phyloP scores from a whole-genome alignment of 2,113 vertebrate species.

The Rattus rattus region DNA sequence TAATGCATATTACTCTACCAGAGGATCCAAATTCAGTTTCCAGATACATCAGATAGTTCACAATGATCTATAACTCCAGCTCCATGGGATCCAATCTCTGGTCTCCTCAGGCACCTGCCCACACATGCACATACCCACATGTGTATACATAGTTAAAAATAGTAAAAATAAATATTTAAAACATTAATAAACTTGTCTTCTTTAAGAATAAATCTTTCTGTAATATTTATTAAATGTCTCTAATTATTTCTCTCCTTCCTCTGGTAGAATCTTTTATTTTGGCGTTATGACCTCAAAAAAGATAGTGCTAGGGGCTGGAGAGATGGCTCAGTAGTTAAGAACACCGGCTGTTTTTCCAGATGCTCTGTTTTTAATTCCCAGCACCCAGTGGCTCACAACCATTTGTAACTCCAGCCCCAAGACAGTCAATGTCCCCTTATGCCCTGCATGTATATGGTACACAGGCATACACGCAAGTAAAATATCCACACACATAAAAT shows the following conservation, averaged over 20 bases:
- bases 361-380: background rate
- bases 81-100: background rate
- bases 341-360: background rate
- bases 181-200: background rate
- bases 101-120: background rate
- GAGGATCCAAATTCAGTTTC: background rate
- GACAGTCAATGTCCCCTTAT: background rate
- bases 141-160: background rate
- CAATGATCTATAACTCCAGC: background rate
- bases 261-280: conserved; percentile 59
- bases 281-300: conserved; percentile 39
- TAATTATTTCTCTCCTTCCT: conserved; percentile 22
- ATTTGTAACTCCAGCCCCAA: background rate
- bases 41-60: background rate
- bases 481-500: background rate
- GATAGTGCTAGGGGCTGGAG: background rate
- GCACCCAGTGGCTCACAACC: background rate
- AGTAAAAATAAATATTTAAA: background rate
- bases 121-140: background rate
- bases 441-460: background rate
- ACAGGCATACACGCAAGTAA: background rate
- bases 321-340: background rate
- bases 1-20: background rate
- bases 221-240: conserved; percentile 43
- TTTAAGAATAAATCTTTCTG: conserved; percentile 49